phyloP scores from a whole-genome alignment of 2,113 vertebrate genomes.

The Oenanthe oenanthe region DNA sequence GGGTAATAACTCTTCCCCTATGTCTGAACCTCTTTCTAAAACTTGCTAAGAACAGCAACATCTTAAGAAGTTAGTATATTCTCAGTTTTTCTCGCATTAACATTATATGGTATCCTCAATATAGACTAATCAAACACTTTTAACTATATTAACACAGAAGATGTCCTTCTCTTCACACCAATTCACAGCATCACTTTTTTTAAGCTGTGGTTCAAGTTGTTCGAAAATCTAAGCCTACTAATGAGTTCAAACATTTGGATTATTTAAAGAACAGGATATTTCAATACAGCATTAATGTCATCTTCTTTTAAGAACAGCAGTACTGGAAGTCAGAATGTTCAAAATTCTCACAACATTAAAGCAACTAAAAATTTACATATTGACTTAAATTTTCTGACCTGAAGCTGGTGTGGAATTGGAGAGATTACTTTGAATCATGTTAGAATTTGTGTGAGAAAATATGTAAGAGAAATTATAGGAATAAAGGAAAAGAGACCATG shows the following conservation, averaged over 20 bases:
- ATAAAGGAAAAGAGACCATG: not conserved
- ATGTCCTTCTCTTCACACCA: not conserved
- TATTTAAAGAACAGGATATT: not conserved
- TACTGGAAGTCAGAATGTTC: not conserved
- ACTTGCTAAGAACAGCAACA: not conserved
- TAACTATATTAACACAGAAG: accelerated
- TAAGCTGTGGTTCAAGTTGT: not conserved
- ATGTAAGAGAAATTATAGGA: not conserved
- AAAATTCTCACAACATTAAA: not conserved
- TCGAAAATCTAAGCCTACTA: not conserved
- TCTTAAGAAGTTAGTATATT: not conserved
- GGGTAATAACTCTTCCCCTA: not conserved
- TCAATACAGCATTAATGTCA: not conserved
- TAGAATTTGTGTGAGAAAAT: not conserved
- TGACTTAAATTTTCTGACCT: not conserved
- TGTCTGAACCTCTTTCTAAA: not conserved
- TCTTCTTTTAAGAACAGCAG: not conserved
- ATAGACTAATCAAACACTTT: not conserved
- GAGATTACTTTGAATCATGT: not conserved
- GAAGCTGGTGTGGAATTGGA: not conserved
- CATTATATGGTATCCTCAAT: not conserved
- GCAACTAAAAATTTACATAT: not conserved
- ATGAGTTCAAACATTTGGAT: not conserved
- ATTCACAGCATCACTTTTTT: not conserved
- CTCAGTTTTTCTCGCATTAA: not conserved